Conservation (phyloP, 35 echinoderm and acorn worm species). For the Lytechinus pictus region DNA sequence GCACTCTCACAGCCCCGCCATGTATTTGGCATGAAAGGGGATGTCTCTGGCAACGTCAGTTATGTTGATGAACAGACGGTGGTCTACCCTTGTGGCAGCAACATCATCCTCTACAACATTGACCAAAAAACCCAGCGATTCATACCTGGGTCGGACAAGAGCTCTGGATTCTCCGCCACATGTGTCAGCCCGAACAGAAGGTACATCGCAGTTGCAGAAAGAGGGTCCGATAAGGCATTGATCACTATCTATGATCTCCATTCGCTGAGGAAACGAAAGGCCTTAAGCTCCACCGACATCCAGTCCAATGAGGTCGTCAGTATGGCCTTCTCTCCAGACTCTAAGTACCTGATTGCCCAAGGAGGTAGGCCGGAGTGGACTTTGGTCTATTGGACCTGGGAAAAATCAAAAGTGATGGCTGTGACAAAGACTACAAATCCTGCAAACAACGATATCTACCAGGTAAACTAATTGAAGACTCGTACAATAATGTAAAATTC, state of each 20-base stretch:
- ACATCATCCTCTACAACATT: constrained; percentile 97
- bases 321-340: constrained; percentile 95
- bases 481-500: no score
- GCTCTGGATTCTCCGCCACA: constrained; percentile 89
- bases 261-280: constrained; percentile 89
- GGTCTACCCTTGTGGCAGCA: constrained; percentile 94
- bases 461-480: constrained; percentile 57
- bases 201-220: constrained; percentile 94
- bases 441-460: constrained; percentile 92
- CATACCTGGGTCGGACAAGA: constrained; percentile 96
- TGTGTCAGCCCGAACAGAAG: constrained; percentile 98
- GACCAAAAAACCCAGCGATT: constrained; percentile 99
- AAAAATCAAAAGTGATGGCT: constrained; percentile 98
- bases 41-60: constrained; percentile 91
- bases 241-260: constrained; percentile 98
- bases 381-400: constrained; percentile 99
- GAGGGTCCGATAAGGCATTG: constrained; percentile 85
- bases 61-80: constrained; percentile 99
- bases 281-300: constrained; percentile 87
- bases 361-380: constrained; percentile 95
- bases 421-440: constrained; percentile 97
- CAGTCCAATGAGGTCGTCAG: constrained; percentile 92
- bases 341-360: constrained; percentile 98
- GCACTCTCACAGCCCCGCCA: constrained; percentile 85
- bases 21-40: constrained; percentile 96